phyloP scores from a whole-genome alignment of 2,797 vertebrate genomes.

The Phrynocephalus guinanensis region DNA sequence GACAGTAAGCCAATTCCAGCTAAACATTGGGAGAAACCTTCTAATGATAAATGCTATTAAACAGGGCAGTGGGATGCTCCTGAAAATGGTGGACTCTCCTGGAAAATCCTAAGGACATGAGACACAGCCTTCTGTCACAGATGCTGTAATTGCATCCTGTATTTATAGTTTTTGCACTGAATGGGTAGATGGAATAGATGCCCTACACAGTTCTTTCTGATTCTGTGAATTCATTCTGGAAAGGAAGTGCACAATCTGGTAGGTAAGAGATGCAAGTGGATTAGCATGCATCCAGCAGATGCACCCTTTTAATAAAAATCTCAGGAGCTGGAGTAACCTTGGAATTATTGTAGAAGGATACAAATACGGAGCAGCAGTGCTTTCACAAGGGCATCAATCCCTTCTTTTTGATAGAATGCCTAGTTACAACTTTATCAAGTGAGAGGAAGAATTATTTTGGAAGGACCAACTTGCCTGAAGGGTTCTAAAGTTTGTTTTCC shows the following conservation, averaged over 20 bases:
- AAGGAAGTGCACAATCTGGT: not conserved
- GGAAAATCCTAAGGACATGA: not conserved
- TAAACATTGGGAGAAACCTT: no score
- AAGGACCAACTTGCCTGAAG: slow-evolving; percentile 64
- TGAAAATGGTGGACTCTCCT: not conserved
- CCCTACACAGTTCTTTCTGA: not conserved
- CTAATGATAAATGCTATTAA: not conserved
- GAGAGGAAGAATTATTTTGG: slow-evolving; percentile 55
- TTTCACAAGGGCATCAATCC: slow-evolving; percentile 12
- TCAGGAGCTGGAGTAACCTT: slow-evolving; percentile 12
- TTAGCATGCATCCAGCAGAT: not conserved
- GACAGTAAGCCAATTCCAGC: no score
- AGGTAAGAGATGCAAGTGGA: not conserved
- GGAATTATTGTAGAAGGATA: slow-evolving; percentile 37
- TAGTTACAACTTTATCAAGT: slow-evolving; percentile 63
- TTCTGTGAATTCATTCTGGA: not conserved
- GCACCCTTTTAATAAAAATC: slow-evolving; percentile 35
- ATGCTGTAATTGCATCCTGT: not conserved
- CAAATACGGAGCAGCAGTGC: slow-evolving; percentile 29
- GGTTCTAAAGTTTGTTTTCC: slow-evolving; percentile 75
- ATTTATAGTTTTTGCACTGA: not conserved
- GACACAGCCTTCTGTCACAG: not conserved
- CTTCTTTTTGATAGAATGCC: slow-evolving; percentile 50
- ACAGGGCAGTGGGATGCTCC: not conserved
- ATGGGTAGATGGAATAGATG: not conserved